These are phyloP conservation scores for Plecturocebus donacophilus DNA, from an alignment of 2,113 vertebrate species.

Conservation along the genomic window DNA sequence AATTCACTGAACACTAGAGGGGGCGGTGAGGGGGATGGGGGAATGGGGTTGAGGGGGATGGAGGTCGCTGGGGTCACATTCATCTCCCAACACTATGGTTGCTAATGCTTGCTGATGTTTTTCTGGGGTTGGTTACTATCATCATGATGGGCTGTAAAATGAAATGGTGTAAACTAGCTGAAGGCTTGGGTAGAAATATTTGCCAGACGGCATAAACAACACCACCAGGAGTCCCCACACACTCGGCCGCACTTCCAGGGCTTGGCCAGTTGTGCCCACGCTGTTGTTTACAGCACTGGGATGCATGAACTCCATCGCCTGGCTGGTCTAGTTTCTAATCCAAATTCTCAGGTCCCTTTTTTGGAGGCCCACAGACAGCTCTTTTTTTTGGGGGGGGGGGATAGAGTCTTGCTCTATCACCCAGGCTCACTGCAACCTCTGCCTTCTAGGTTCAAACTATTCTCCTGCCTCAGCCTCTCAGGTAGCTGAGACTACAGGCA, in stretches of 20 bases:
- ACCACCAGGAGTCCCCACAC: constrained; percentile 64
- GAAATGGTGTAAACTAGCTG: constrained; percentile 77
- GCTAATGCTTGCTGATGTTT: constrained; percentile 72
- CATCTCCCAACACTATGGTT: constrained; percentile 68
- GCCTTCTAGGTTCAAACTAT: too few relatives aligned
- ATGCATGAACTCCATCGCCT: not conserved
- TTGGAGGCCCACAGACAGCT: constrained; percentile 49
- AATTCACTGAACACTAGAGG: not conserved
- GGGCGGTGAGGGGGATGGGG: not conserved
- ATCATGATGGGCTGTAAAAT: constrained; percentile 75
- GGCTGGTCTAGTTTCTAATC: constrained; percentile 18
- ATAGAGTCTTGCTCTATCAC: too few relatives aligned
- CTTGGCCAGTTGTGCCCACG: not conserved
- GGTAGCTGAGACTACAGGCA: too few relatives aligned
- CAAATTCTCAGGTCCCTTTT: not conserved
- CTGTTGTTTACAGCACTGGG: constrained; percentile 43
- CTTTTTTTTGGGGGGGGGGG: too few relatives aligned
- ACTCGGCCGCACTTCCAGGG: constrained; percentile 28
- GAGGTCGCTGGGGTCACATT: constrained; percentile 65
- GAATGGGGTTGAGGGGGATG: not conserved
- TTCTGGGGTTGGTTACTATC: constrained; percentile 71
- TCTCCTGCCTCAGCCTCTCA: too few relatives aligned
- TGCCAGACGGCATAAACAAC: constrained; percentile 76
- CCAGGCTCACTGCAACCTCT: too few relatives aligned
- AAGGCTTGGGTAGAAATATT: constrained; percentile 74